Conservation (phyloP, 37 sponge, comb jelly and placozoan genomes). For the Axinella damicornis region DNA sequence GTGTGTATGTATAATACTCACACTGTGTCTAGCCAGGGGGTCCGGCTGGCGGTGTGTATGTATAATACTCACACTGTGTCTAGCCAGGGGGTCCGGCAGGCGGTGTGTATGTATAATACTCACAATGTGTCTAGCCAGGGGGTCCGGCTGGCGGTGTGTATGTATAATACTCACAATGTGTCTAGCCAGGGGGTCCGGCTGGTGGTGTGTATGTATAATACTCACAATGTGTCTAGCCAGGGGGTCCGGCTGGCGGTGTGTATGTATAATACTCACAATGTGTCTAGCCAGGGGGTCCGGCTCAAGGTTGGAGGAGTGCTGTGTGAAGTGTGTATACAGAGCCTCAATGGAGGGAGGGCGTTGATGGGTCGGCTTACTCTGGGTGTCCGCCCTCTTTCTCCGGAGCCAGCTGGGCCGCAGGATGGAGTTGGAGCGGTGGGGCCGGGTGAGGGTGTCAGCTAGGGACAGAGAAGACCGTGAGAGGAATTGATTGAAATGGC, state of each 20-base stretch:
- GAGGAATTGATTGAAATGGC: too few species aligned
- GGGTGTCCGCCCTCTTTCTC: not conserved
- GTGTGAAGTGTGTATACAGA: not conserved
- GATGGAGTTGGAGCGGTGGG: not conserved
- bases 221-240: not conserved
- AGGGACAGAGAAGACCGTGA: too few species aligned
- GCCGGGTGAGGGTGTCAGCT: too few species aligned
- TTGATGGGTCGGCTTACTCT: not conserved
- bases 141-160: too few species aligned
- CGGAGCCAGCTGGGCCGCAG: not conserved
- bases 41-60: too few species aligned
- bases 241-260: too few species aligned
- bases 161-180: not conserved
- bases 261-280: slow-evolving; percentile 7
- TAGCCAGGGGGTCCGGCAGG: too few species aligned
- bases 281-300: slow-evolving; percentile 1
- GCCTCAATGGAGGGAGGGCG: not conserved
- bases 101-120: too few species aligned
- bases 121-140: too few species aligned
- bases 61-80: too few species aligned
- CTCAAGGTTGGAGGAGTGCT: not conserved
- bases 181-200: not conserved
- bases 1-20: too few species aligned
- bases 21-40: too few species aligned
- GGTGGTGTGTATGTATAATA: not conserved